Percentiles rank a stretch among this genome's conserved stretches.
Conservation (phyloP, 2,113 vertebrate genomes). For the Pogona vitticeps region DNA sequence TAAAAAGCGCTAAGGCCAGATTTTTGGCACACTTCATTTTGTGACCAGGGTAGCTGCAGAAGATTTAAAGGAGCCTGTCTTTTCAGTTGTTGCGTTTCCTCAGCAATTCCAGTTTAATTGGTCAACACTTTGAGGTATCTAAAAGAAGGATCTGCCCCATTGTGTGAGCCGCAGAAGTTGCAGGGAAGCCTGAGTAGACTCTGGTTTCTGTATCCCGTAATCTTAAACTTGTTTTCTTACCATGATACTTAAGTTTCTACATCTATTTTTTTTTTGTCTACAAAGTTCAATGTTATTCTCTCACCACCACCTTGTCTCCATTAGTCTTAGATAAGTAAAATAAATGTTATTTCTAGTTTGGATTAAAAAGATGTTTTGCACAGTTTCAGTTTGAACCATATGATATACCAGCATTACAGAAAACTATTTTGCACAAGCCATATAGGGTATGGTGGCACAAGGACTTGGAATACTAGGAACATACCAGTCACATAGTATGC, state of each 20-base stretch:
- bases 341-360: background rate
- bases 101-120: constrained; percentile 49
- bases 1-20: constrained; percentile 35
- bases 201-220: background rate
- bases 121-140: constrained; percentile 34
- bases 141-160: constrained; percentile 12
- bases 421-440: background rate
- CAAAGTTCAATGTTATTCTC: background rate
- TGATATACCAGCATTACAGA: background rate
- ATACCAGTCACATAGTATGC: background rate
- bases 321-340: constrained; percentile 26
- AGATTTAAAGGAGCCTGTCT: constrained; percentile 27
- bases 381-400: background rate
- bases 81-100: constrained; percentile 36
- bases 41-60: constrained; percentile 38
- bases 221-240: constrained; percentile 43
- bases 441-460: background rate
- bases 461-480: background rate
- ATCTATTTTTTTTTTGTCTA: background rate
- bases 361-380: background rate
- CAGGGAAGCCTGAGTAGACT: constrained; percentile 40
- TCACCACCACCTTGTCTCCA: background rate
- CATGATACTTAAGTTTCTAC: constrained; percentile 33
- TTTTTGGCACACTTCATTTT: constrained; percentile 55
- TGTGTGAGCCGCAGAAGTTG: constrained; percentile 6